These are phyloP conservation scores for Xiphophorus hellerii DNA, from an alignment of 2,113 vertebrate species.

Conservation along the genomic window DNA sequence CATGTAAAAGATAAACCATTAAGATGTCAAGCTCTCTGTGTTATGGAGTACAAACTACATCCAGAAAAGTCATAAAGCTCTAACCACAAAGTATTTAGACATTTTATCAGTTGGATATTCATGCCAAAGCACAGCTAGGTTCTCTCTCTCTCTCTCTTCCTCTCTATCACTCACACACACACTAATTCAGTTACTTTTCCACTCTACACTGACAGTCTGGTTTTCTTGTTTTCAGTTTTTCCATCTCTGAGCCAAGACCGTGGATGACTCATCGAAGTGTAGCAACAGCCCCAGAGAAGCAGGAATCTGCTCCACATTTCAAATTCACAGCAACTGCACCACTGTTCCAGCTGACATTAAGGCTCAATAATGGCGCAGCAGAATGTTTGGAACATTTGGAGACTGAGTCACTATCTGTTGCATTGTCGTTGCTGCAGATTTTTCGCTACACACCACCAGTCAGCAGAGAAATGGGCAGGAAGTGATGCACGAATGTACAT, in stretches of 20 bases:
- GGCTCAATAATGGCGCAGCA: not conserved
- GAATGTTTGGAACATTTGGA: not conserved
- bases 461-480: conserved; percentile 11
- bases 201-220: conserved; percentile 24
- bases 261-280: conserved; percentile 51
- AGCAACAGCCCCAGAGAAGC: conserved; percentile 32
- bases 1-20: no score
- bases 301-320: conserved; percentile 28
- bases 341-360: not conserved
- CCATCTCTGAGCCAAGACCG: conserved; percentile 28
- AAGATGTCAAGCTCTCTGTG: no score
- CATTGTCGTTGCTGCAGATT: not conserved
- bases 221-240: conserved; percentile 48
- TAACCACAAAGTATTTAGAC: no score
- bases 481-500: conserved; percentile 7
- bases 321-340: conserved; percentile 17
- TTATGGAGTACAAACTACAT: no score
- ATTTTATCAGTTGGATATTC: no score
- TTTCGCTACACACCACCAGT: not conserved
- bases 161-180: not conserved
- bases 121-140: no score
- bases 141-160: no score
- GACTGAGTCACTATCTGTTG: not conserved
- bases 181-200: not conserved
- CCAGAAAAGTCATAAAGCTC: no score